Base-by-base conservation (phyloP, 2,797 vertebrate species). In the Cheirogaleus major region DNA sequence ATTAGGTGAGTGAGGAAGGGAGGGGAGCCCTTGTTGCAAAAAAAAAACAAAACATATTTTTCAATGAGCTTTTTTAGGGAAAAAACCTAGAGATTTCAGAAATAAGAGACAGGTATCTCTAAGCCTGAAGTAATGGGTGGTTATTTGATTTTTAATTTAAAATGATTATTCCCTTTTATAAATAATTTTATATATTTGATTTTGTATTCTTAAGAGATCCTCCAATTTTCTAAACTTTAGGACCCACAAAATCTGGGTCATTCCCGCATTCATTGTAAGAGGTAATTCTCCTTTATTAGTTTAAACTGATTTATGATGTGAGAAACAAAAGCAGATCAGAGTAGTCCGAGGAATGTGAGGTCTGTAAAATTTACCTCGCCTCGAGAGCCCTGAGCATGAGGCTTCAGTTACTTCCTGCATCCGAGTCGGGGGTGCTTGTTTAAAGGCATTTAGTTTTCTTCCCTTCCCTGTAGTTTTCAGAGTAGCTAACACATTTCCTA, bases 61-160 rank as follows among this genome's bases (percentile, higher is more conserved):
- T 72, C 45, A 9, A 38, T 32, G 38, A 76, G 4, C 7, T 4
- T 63, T 63, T 12, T 8, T 6, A 12, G 11, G 43, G 50, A 7
- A 84, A 65, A 75, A 50, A 0, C 13, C 55, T 75, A 82, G 55
- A 85, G 17, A 57, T 69, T 86, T 79, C 41, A 67, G 41, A 94
- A 92, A 87, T 14, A 72, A 87, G 22, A 91, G 4, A 73, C 11
- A 63, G 45, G 25, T 9, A 72, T 78, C 20, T 45, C 73, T 5
- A 91, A 89, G 5, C 9, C 11, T 57, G 55, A 50, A 78, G 8
- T 45, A 55, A 86, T 14, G 80, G 6, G 23, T 35, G 5, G 7
- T 59, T 89, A 80, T 82, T 69, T 86, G 3, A 84, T 84, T 89
- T 89, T 20, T 93, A 93, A 89, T 89, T 89, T 23, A 92, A 86